phyloP scores from a whole-genome alignment of 1,140 invertebrate genomes.

The Nebria ingens region DNA sequence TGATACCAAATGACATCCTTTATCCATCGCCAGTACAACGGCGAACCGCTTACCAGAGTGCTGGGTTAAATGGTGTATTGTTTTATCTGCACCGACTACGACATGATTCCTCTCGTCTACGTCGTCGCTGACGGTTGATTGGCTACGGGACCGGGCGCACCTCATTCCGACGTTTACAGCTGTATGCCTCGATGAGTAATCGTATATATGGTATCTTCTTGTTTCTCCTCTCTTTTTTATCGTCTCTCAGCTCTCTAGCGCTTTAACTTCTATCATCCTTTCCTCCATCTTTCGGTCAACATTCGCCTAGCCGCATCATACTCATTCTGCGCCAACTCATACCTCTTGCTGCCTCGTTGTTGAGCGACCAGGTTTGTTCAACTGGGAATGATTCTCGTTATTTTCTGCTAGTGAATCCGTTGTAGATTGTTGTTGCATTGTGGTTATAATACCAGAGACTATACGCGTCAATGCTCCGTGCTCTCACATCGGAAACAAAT shows the following conservation, averaged over 20 bases:
- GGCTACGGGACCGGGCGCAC: not conserved
- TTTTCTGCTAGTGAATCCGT: not conserved
- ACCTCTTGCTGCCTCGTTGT: too few relatives aligned
- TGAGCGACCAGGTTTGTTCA: too few relatives aligned
- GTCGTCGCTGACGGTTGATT: not conserved
- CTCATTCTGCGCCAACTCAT: too few relatives aligned
- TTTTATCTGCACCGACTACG: not conserved
- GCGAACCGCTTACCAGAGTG: too few relatives aligned
- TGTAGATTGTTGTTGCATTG: not conserved
- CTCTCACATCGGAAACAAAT: not conserved
- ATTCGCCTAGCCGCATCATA: too few relatives aligned
- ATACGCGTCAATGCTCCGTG: not conserved
- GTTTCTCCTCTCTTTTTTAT: too few relatives aligned
- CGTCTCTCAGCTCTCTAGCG: not conserved
- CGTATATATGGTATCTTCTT: not conserved
- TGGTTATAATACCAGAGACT: conserved; percentile 2
- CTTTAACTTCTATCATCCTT: not conserved
- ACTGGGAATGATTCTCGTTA: too few relatives aligned
- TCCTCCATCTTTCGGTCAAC: not conserved
- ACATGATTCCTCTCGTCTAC: not conserved
- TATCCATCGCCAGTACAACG: too few relatives aligned
- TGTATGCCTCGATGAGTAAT: conserved; percentile 8
- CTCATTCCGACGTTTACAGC: not conserved
- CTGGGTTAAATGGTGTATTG: not conserved
- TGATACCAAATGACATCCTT: too few relatives aligned